A percentile compares a stretch with the other conserved stretches of the same genome.
These are phyloP conservation scores for Pachyramphus minor DNA, from an alignment of 2,113 vertebrate genomes.

Conservation along the genomic window DNA sequence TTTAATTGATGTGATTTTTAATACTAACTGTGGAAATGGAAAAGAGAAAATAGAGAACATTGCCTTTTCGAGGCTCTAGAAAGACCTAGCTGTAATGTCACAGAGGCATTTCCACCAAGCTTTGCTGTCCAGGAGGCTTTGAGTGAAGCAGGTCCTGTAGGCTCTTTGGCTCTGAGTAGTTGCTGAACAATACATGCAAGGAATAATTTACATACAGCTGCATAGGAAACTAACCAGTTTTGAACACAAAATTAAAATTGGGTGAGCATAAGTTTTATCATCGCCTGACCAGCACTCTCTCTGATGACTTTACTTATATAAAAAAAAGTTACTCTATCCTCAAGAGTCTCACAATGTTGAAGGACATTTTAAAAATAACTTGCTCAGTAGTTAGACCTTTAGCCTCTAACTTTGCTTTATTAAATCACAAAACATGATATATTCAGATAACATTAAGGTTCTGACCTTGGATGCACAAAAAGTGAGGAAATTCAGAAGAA, in stretches of 20 bases:
- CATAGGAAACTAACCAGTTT: background rate
- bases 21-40: background rate
- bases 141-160: background rate
- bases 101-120: background rate
- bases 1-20: background rate
- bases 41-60: background rate
- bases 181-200: background rate
- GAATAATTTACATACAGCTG: background rate
- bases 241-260: background rate
- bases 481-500: conserved; percentile 50
- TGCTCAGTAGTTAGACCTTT: conserved; percentile 17
- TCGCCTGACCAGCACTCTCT: background rate
- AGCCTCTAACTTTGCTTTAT: conserved; percentile 44
- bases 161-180: background rate
- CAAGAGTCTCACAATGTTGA: background rate
- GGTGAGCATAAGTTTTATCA: background rate
- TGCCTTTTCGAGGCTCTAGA: background rate
- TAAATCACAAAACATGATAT: conserved; percentile 50
- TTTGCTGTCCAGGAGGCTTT: background rate
- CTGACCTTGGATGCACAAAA: conserved; percentile 37
- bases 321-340: background rate
- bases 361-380: conserved; percentile 57
- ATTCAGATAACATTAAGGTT: conserved; percentile 55
- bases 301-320: conserved; percentile 2
- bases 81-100: background rate